Percentiles rank a stretch among this genome's conserved stretches.
phyloP scores from a whole-genome alignment of 2,797 vertebrate species.

The Rhinichthys osculus region DNA sequence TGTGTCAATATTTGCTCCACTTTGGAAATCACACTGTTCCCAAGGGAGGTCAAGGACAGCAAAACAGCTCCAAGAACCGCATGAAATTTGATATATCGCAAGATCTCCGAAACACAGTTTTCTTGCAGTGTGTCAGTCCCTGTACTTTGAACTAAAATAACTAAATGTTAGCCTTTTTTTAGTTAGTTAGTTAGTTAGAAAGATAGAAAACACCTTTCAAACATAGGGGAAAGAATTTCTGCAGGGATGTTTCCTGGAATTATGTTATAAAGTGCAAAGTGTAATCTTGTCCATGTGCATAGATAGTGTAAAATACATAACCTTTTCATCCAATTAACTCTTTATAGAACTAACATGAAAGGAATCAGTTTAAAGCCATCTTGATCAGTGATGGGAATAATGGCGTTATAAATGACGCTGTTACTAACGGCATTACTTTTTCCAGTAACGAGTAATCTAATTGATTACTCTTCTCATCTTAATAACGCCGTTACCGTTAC shows the following conservation, averaged over 20 bases:
- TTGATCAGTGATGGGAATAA: too few species aligned
- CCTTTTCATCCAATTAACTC: neutral
- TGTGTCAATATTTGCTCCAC: constrained; percentile 71
- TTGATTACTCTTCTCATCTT: too few species aligned
- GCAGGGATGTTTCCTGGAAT: neutral
- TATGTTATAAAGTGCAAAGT: neutral
- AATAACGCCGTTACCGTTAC: too few species aligned
- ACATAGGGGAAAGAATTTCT: neutral
- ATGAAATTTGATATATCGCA: neutral
- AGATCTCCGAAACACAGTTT: constrained; percentile 3
- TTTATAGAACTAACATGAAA: neutral
- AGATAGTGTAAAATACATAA: neutral
- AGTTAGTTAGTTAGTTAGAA: neutral
- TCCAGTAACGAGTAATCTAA: too few species aligned
- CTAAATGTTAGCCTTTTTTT: neutral
- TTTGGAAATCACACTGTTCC: constrained; percentile 53
- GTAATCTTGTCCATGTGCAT: neutral
- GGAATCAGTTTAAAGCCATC: too few species aligned
- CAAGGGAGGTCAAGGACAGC: constrained; percentile 48
- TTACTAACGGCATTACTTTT: too few species aligned
- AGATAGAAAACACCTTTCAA: neutral
- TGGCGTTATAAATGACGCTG: too few species aligned
- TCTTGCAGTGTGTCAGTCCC: neutral
- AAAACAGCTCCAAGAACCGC: constrained; percentile 34
- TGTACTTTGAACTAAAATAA: neutral